phyloP scores from a whole-genome alignment of 1,140 invertebrate genomes.

The Brachionus sp. region DNA sequence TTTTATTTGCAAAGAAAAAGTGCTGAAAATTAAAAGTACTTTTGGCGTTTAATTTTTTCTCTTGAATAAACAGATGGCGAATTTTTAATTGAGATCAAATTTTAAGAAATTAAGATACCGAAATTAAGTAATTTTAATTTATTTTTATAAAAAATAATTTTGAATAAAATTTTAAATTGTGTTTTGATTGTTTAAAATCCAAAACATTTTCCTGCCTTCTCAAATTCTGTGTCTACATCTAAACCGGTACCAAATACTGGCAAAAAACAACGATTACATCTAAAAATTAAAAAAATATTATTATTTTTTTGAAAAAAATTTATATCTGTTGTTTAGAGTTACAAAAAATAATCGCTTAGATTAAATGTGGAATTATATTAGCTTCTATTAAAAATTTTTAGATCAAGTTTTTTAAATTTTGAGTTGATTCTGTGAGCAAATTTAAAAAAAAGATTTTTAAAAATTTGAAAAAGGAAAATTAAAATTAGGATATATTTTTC shows the following conservation, averaged over 20 bases:
- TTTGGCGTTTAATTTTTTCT: background rate
- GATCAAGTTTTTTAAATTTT: too few species aligned
- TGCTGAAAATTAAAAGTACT: background rate
- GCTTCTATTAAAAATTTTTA: too few species aligned
- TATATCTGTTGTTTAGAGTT: too few species aligned
- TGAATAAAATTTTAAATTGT: constrained; percentile 26
- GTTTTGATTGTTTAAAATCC: background rate
- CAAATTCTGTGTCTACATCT: constrained; percentile 20
- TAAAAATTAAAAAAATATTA: background rate
- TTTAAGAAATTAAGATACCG: background rate
- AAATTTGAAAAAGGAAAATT: too few species aligned
- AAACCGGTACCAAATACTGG: constrained; percentile 27
- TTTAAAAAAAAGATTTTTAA: too few species aligned
- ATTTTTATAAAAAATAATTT: constrained; percentile 13
- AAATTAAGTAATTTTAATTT: background rate
- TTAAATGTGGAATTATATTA: too few species aligned
- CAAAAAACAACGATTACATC: constrained; percentile 31
- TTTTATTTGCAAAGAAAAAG: constrained; percentile 42
- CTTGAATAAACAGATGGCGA: background rate
- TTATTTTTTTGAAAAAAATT: too few species aligned
- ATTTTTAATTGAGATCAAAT: background rate
- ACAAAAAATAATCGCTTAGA: too few species aligned
- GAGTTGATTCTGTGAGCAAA: too few species aligned
- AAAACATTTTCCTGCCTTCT: background rate
- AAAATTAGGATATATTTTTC: too few species aligned